phyloP scores from a whole-genome alignment of 2,888 invertebrate genomes.

The Eurois occulta region DNA sequence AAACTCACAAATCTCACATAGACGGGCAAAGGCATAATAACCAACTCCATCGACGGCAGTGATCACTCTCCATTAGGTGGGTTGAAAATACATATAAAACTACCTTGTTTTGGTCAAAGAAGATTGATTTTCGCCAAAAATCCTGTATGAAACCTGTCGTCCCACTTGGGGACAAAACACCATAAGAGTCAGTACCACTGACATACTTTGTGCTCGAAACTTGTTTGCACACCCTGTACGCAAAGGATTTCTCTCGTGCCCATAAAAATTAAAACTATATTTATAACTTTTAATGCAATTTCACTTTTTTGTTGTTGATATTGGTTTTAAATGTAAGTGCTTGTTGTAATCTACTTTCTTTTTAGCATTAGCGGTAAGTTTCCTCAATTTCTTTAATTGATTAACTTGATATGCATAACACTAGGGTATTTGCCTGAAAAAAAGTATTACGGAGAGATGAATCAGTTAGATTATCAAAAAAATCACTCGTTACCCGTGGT shows the following conservation, averaged over 20 bases:
- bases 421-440: too few species aligned
- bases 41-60: background rate
- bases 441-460: too few species aligned
- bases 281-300: conserved; percentile 35
- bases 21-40: background rate
- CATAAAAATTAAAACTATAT: conserved; percentile 38
- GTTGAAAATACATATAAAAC: background rate
- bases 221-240: conserved; percentile 34
- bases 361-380: background rate
- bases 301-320: conserved; percentile 36
- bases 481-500: too few species aligned
- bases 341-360: conserved; percentile 21
- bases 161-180: background rate
- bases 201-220: conserved; percentile 37
- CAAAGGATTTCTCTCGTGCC: conserved; percentile 50
- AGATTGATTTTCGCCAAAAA: conserved; percentile 23
- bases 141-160: background rate
- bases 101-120: background rate
- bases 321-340: conserved; percentile 33
- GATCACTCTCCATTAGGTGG: background rate
- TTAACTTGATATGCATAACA: background rate
- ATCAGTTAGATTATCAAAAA: too few species aligned
- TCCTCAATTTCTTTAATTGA: too few species aligned
- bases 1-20: background rate
- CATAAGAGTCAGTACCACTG: conserved; percentile 22